Percentiles rank a stretch among this genome's conserved stretches.
Evolutionary conservation across 30 jellyfish, hydroid and myxozoan species (phyloP).

Genomic region (Sanderia malayensis): DNA sequence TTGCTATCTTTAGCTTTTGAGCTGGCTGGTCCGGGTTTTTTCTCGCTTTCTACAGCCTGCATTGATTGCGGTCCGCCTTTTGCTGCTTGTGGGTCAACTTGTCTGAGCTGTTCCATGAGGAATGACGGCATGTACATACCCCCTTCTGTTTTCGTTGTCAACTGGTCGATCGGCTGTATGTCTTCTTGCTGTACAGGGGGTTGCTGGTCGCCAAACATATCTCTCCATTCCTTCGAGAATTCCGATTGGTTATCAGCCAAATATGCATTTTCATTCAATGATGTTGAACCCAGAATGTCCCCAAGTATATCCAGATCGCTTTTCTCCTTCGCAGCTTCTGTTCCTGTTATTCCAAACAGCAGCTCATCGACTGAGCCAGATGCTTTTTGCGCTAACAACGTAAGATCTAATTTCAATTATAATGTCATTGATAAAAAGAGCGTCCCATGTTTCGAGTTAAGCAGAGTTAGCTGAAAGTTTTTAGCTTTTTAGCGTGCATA

Average conservation of each 20-base stretch:
- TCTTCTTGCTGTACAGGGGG: conserved; percentile 1
- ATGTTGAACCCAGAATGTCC: conserved; percentile 63
- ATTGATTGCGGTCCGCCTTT: conserved; percentile 67
- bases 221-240: conserved; percentile 85
- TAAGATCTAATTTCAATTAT: no score
- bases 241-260: conserved; percentile 54
- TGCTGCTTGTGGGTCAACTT: conserved; percentile 82
- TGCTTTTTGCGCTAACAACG: no score
- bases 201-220: conserved; percentile 87
- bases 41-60: conserved; percentile 34
- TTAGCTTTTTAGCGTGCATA: no score
- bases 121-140: conserved; percentile 96
- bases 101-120: conserved; percentile 88
- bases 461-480: no score
- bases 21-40: conserved; percentile 11
- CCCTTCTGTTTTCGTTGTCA: conserved; percentile 54
- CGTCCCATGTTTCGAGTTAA: no score
- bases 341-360: conserved; percentile 69
- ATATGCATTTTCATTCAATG: conserved; percentile 61
- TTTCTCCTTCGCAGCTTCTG: conserved; percentile 24
- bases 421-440: no score
- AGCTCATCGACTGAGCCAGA: conserved; percentile 82
- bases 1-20: conserved; percentile 42
- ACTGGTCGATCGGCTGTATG: neutral
- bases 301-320: conserved; percentile 77